Conservation (phyloP, 2,797 vertebrate genomes). For the Pangasius macronema region DNA sequence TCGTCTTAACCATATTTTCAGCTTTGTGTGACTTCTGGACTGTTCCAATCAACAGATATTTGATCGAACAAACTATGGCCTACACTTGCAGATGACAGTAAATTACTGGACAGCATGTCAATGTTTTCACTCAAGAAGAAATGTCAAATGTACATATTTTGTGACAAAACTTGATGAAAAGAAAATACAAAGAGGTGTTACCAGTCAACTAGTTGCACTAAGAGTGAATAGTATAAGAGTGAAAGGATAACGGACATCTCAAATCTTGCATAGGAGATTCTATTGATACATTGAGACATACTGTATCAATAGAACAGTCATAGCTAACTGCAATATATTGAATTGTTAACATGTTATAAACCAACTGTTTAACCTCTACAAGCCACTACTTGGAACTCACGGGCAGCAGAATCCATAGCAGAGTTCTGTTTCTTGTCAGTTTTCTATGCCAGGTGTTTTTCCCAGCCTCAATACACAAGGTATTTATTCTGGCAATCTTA, state of each 20-base stretch:
- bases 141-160: not conserved
- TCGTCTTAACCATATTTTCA: not conserved
- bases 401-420: not conserved
- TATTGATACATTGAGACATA: not conserved
- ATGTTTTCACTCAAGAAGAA: not conserved
- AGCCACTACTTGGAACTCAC: not conserved
- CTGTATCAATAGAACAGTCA: not conserved
- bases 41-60: not conserved
- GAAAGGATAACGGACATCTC: not conserved
- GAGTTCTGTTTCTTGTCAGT: conserved; percentile 14
- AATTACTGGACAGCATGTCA: not conserved
- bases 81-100: not conserved
- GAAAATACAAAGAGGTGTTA: not conserved
- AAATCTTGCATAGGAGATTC: not conserved
- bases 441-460: conserved; percentile 25
- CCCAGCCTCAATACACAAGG: conserved; percentile 33
- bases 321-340: not conserved
- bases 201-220: not conserved
- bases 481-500: conserved; percentile 58
- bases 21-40: not conserved
- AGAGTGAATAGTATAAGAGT: not conserved
- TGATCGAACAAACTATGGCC: not conserved
- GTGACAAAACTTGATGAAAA: not conserved
- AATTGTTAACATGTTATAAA: conserved; percentile 17
- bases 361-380: not conserved